Evolutionary conservation across 2,888 invertebrate species (phyloP).

Genomic region (Mechanitis mazaeus): DNA sequence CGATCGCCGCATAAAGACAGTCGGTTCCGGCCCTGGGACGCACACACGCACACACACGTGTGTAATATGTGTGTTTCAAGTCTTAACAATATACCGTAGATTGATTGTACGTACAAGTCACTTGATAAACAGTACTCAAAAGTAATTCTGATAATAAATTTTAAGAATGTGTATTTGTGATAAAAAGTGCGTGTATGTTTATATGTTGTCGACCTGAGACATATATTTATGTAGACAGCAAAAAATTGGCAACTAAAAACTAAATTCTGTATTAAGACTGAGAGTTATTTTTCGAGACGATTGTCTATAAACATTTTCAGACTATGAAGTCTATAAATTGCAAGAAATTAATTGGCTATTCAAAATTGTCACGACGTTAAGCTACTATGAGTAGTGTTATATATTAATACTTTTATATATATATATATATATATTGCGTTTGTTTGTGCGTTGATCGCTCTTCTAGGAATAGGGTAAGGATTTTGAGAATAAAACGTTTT

Average conservation of each 20-base stretch:
- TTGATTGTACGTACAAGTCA: too few species aligned
- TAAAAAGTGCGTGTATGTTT: not conserved
- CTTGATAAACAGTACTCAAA: too few species aligned
- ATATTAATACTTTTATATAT: slow-evolving; percentile 9
- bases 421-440: slow-evolving; percentile 14
- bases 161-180: too few species aligned
- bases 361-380: slow-evolving; percentile 1
- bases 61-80: too few species aligned
- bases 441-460: slow-evolving; percentile 36
- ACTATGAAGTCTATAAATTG: not conserved
- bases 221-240: not conserved
- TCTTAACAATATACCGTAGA: too few species aligned
- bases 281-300: not conserved
- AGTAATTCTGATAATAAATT: too few species aligned
- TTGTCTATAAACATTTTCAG: slow-evolving; percentile 9
- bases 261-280: slow-evolving; percentile 4
- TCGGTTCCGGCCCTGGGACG: slow-evolving; percentile 13
- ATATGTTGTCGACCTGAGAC: not conserved
- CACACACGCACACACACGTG: slow-evolving; percentile 32
- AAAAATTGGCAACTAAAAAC: slow-evolving; percentile 23
- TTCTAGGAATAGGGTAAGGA: slow-evolving; percentile 41
- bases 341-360: slow-evolving; percentile 3
- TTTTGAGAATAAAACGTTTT: not conserved
- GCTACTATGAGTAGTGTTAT: slow-evolving; percentile 8
- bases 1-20: slow-evolving; percentile 1